These are phyloP conservation scores for Bombylius major DNA, from an alignment of 2,888 invertebrate genomes.

Conservation along the genomic window DNA sequence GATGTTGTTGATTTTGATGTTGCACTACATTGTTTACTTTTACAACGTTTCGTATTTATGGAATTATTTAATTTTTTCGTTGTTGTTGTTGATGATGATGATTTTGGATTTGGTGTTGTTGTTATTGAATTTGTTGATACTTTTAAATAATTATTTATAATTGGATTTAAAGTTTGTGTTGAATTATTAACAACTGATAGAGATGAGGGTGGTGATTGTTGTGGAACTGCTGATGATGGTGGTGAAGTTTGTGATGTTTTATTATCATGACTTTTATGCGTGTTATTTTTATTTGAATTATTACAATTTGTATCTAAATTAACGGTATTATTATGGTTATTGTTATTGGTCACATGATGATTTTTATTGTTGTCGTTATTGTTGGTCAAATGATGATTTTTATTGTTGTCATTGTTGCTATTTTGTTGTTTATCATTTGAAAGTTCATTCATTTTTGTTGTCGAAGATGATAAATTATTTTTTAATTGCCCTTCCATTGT, in stretches of 20 bases:
- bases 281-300: background rate
- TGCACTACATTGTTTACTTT: background rate
- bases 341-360: background rate
- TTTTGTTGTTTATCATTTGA: too few species aligned
- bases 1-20: too few species aligned
- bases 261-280: too few species aligned
- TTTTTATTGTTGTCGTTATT: background rate
- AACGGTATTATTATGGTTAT: background rate
- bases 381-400: too few species aligned
- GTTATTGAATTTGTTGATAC: conserved; percentile 23
- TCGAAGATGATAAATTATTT: background rate
- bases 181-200: too few species aligned
- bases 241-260: too few species aligned
- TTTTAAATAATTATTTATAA: conserved; percentile 34
- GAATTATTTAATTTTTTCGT: background rate
- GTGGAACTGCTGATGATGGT: too few species aligned
- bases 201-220: too few species aligned
- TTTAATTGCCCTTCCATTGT: background rate
- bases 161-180: conserved; percentile 13
- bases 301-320: background rate
- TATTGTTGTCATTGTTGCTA: too few species aligned
- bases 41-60: background rate
- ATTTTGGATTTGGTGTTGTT: conserved; percentile 5
- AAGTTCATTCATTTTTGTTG: too few species aligned
- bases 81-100: background rate